Percentiles rank a stretch among this genome's conserved stretches.
These are phyloP conservation scores for Corythornis madagascariensis DNA, from an alignment of 2,113 vertebrate genomes.

Conservation along the genomic window DNA sequence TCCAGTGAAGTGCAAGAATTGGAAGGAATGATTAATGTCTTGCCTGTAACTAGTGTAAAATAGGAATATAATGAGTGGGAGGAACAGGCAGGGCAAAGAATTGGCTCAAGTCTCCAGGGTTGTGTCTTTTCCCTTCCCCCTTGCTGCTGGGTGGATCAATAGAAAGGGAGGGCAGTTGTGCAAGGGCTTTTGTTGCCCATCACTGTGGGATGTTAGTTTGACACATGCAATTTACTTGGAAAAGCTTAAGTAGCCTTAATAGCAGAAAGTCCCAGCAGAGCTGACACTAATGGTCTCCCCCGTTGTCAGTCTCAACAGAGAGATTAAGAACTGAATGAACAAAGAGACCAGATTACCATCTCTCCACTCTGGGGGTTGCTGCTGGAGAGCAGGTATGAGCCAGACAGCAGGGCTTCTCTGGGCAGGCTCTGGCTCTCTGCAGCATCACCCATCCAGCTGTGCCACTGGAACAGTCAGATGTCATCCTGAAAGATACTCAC, in stretches of 20 bases:
- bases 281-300: conserved; percentile 54
- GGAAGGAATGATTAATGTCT: neutral
- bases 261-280: conserved; percentile 31
- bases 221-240: conserved; percentile 44
- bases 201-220: conserved; percentile 16
- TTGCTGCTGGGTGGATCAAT: neutral
- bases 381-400: neutral
- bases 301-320: conserved; percentile 6
- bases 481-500: neutral
- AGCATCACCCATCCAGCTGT: neutral
- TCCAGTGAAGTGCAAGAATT: neutral
- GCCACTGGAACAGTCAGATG: neutral
- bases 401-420: neutral
- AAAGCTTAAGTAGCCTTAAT: conserved; percentile 62
- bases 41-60: neutral
- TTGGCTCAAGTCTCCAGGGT: neutral
- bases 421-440: neutral
- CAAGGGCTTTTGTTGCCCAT: conserved; percentile 11
- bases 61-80: neutral
- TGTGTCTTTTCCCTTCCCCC: conserved; percentile 15
- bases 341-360: conserved; percentile 23
- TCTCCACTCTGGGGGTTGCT: neutral
- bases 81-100: neutral
- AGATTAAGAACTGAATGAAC: conserved; percentile 40
- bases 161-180: neutral